phyloP scores from a whole-genome alignment of 1,140 invertebrate genomes.

The Drosophila micromelanica region DNA sequence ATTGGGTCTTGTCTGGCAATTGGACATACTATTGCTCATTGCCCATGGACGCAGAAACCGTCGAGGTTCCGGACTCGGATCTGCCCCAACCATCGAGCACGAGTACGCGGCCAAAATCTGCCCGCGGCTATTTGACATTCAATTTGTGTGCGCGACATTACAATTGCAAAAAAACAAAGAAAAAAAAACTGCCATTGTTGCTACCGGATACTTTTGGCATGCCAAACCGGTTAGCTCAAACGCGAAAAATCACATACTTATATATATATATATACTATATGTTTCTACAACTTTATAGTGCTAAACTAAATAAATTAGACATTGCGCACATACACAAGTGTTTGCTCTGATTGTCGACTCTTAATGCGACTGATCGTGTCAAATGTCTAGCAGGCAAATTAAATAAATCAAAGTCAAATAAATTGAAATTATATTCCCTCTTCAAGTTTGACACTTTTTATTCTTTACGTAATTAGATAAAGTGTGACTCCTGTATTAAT shows the following conservation, averaged over 20 bases:
- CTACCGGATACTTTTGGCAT: slow-evolving; percentile 76
- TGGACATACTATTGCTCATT: slow-evolving; percentile 54
- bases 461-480: no score
- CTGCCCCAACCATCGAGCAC: slow-evolving; percentile 13
- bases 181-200: slow-evolving; percentile 66
- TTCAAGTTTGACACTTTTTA: not conserved
- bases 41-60: slow-evolving; percentile 40
- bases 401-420: no score
- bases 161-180: slow-evolving; percentile 48
- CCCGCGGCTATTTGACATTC: slow-evolving; percentile 70
- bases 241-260: slow-evolving; percentile 9
- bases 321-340: not conserved
- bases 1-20: slow-evolving; percentile 65
- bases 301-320: slow-evolving; percentile 18
- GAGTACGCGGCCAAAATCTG: slow-evolving; percentile 44
- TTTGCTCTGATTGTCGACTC: slow-evolving; percentile 21
- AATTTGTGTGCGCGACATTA: slow-evolving; percentile 76
- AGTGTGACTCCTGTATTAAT: not conserved
- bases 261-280: not conserved
- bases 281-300: slow-evolving; percentile 15
- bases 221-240: slow-evolving; percentile 39
- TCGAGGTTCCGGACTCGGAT: slow-evolving; percentile 53
- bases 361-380: slow-evolving; percentile 8
- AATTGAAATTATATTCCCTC: not conserved
- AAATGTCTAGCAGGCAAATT: not conserved